phyloP scores from a whole-genome alignment of 2,888 invertebrate species.

The Drosophila merina region DNA sequence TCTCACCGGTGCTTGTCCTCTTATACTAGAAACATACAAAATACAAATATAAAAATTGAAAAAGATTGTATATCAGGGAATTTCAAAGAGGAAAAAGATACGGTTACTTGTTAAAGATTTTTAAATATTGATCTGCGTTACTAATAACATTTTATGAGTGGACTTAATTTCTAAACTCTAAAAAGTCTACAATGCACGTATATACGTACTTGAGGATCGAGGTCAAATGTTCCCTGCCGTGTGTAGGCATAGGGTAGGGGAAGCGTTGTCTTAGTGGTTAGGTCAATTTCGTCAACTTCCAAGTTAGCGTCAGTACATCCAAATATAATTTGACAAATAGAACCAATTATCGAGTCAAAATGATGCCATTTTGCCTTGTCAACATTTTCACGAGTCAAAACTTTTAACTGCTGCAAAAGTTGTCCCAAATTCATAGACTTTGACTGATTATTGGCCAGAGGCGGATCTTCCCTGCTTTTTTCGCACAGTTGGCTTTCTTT shows the following conservation, averaged over 20 bases:
- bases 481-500: not conserved
- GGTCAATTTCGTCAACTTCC: not conserved
- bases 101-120: no score
- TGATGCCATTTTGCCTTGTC: constrained; percentile 36
- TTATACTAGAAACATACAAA: not conserved
- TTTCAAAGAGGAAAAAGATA: no score
- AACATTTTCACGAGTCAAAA: constrained; percentile 43
- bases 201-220: constrained; percentile 49
- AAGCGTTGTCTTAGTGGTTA: not conserved
- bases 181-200: no score
- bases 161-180: no score
- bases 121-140: no score
- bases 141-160: no score
- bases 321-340: constrained; percentile 22
- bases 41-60: no score
- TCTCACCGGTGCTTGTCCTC: not conserved
- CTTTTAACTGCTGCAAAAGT: constrained; percentile 43
- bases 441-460: not conserved
- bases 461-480: not conserved
- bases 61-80: no score
- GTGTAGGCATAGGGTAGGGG: constrained; percentile 43
- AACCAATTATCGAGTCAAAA: constrained; percentile 46
- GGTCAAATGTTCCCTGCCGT: constrained; percentile 62
- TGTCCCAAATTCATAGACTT: constrained; percentile 12
- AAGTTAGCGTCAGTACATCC: not conserved